These are phyloP conservation scores for Condylura cristata DNA, from an alignment of 2,113 vertebrate species.

Conservation along the genomic window DNA sequence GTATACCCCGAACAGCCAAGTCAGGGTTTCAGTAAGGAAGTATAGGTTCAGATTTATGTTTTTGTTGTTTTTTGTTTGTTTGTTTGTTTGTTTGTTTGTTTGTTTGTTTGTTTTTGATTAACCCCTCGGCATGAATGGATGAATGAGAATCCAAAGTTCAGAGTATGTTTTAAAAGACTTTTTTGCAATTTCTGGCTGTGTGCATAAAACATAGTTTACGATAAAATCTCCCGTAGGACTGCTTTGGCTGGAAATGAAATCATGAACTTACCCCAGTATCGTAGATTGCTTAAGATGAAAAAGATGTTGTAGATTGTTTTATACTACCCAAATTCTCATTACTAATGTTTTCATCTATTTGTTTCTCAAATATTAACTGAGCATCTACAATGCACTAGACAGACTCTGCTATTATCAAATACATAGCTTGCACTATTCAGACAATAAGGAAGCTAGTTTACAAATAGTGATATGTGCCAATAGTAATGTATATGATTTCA, in stretches of 20 bases:
- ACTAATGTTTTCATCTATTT: conserved; percentile 19
- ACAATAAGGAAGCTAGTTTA: background rate
- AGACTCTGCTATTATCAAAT: background rate
- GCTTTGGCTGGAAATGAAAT: background rate
- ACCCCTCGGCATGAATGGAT: background rate
- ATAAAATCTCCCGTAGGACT: background rate
- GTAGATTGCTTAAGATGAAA: background rate
- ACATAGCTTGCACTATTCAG: background rate
- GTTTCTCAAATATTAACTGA: conserved; percentile 44
- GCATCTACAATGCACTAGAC: background rate
- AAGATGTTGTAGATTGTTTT: background rate
- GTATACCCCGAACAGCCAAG: background rate
- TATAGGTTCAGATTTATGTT: background rate
- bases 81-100: too few species aligned
- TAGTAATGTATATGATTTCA: background rate
- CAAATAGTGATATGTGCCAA: background rate
- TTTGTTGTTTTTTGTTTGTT: background rate
- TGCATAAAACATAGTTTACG: background rate
- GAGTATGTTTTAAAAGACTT: background rate
- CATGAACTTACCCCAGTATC: background rate
- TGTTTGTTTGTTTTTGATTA: background rate
- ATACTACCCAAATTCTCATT: conserved; percentile 9
- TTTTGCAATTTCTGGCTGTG: background rate
- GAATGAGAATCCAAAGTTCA: background rate
- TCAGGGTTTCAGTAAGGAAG: background rate